phyloP scores from a whole-genome alignment of 1,140 invertebrate genomes.

The Diabrotica virgifera region DNA sequence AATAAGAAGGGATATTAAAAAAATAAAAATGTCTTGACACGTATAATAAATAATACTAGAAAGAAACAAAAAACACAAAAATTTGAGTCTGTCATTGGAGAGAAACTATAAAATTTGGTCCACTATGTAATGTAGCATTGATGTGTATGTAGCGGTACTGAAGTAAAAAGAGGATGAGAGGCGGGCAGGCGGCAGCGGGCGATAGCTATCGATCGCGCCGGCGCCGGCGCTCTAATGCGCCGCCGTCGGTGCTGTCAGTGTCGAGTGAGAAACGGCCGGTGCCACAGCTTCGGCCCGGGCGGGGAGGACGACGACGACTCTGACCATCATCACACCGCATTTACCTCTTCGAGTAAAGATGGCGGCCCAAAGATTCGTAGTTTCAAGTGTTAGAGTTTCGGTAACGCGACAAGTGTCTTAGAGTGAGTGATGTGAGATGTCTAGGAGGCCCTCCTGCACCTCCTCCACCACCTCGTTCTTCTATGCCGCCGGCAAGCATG shows the following conservation, averaged over 20 bases:
- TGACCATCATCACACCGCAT: constrained; percentile 13
- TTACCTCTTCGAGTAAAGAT: constrained; percentile 41
- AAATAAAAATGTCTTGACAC: no score
- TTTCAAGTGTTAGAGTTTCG: constrained; percentile 29
- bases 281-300: constrained; percentile 47
- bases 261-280: constrained; percentile 35
- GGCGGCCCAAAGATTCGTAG: constrained; percentile 40
- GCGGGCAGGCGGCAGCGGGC: constrained; percentile 28
- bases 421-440: constrained; percentile 34
- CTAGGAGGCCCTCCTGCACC: constrained; percentile 15
- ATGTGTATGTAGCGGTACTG: no score
- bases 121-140: no score
- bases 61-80: no score
- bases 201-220: constrained; percentile 31
- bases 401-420: constrained; percentile 32
- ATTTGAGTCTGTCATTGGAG: no score
- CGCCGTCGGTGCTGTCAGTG: constrained; percentile 29
- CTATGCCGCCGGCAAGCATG: constrained; percentile 37
- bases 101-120: no score
- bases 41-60: no score
- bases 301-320: constrained; percentile 43
- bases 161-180: neutral
- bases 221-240: constrained; percentile 31
- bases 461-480: constrained; percentile 19
- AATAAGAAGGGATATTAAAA: no score